These are phyloP conservation scores for Hypomecis atomaria DNA, from an alignment of 2,888 invertebrate species.

Conservation along the genomic window DNA sequence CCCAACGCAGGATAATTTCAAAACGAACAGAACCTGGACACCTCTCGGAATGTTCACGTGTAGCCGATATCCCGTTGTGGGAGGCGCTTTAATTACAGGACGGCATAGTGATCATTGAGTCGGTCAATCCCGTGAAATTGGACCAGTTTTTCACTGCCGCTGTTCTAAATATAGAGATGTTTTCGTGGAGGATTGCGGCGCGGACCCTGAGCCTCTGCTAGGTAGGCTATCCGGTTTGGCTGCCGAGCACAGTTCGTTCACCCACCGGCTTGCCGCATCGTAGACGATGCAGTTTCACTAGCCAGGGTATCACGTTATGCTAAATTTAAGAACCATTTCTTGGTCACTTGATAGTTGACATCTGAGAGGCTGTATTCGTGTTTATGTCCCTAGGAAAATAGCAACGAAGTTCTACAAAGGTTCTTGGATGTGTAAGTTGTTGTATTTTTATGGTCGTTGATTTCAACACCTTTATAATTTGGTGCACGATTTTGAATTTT, in stretches of 20 bases:
- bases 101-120: constrained; percentile 12
- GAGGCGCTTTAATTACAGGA: constrained; percentile 7
- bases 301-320: constrained; percentile 61
- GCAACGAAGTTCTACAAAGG: too few relatives aligned
- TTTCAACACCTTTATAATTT: too few relatives aligned
- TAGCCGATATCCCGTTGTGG: constrained; percentile 7
- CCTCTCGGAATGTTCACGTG: constrained; percentile 3
- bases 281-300: constrained; percentile 71
- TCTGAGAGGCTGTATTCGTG: constrained; percentile 5
- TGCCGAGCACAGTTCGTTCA: constrained; percentile 74
- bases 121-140: constrained; percentile 21
- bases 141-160: constrained; percentile 23
- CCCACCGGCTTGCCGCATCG: constrained; percentile 67
- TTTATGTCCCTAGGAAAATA: background rate
- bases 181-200: constrained; percentile 51
- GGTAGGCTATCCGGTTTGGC: constrained; percentile 80
- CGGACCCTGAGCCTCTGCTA: constrained; percentile 57
- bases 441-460: too few relatives aligned
- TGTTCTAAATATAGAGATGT: constrained; percentile 54
- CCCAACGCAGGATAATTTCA: too few relatives aligned
- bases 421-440: too few relatives aligned
- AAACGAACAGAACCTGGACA: too few relatives aligned
- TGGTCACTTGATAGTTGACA: constrained; percentile 17
- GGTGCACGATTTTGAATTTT: too few relatives aligned
- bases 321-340: constrained; percentile 43